Percentiles rank a stretch among this genome's conserved stretches.
These are phyloP conservation scores for Troides oblongomaculatus DNA, from an alignment of 2,888 invertebrate genomes.

Conservation along the genomic window DNA sequence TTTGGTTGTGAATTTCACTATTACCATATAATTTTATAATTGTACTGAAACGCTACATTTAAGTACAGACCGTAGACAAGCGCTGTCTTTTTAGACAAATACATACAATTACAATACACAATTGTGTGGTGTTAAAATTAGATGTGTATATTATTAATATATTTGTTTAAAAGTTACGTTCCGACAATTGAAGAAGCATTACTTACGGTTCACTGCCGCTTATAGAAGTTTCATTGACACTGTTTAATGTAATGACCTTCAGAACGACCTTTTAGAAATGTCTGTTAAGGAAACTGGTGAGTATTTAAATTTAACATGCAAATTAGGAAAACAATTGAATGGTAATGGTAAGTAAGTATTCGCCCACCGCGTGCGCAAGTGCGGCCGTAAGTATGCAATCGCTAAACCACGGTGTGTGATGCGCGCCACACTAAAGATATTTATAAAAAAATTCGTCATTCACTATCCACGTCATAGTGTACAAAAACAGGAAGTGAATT, in stretches of 20 bases:
- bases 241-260: conserved; percentile 31
- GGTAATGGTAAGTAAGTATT: conserved; percentile 22
- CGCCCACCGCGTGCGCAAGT: conserved; percentile 17
- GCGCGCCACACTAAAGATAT: conserved; percentile 12
- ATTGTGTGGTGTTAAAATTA: conserved; percentile 5
- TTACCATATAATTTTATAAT: not conserved
- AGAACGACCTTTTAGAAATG: conserved; percentile 30
- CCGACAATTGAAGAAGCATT: conserved; percentile 1
- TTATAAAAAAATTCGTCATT: conserved; percentile 21
- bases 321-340: conserved; percentile 34
- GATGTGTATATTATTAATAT: conserved; percentile 3
- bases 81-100: too few relatives aligned
- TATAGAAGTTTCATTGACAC: conserved; percentile 21
- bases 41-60: not conserved
- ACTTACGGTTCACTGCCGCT: conserved; percentile 1
- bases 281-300: conserved; percentile 29
- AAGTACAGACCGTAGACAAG: too few relatives aligned
- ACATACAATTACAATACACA: not conserved
- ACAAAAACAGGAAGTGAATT: conserved; percentile 13
- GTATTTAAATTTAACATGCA: conserved; percentile 31
- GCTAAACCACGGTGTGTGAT: not conserved
- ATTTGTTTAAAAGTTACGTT: conserved; percentile 11
- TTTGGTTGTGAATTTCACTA: conserved; percentile 9
- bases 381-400: conserved; percentile 15
- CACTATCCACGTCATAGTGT: conserved; percentile 12